A percentile compares a stretch with the other conserved stretches of the same genome.
Evolutionary conservation across 2,888 invertebrate species (phyloP).

Genomic region (Diarsia dahlii): DNA sequence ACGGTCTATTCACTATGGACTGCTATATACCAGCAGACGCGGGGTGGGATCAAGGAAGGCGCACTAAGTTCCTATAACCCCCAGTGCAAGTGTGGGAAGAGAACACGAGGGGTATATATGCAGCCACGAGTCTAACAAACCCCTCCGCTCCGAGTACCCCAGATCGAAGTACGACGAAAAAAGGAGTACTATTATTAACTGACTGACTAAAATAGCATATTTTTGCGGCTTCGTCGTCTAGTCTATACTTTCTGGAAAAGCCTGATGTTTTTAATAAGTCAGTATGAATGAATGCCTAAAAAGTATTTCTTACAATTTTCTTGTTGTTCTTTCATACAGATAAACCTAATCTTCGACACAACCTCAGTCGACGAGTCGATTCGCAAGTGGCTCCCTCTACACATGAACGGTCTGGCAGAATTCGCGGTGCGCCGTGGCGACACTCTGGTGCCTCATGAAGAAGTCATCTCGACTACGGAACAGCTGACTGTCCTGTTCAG

Average conservation of each 20-base stretch:
- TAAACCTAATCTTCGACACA: constrained; percentile 94
- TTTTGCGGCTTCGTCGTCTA: no score
- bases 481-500: constrained; percentile 93
- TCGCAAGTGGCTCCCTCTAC: constrained; percentile 94
- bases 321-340: constrained; percentile 83
- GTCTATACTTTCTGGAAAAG: not conserved
- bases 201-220: no score
- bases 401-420: constrained; percentile 94
- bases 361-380: constrained; percentile 89
- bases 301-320: not conserved
- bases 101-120: no score
- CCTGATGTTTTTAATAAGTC: not conserved
- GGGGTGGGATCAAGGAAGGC: no score
- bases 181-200: no score
- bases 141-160: no score
- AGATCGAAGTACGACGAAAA: no score
- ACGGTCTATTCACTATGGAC: not conserved
- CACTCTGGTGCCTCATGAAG: constrained; percentile 91
- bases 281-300: not conserved
- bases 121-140: no score
- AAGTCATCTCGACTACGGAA: constrained; percentile 95
- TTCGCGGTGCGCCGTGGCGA: constrained; percentile 92
- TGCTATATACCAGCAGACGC: no score
- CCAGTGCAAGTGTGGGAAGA: no score
- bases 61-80: no score